Percentiles rank a stretch among this genome's conserved stretches.
Evolutionary conservation across 64 coral and sea anemone genomes (phyloP).

Genomic region (Dendrophyllia cribrosa): DNA sequence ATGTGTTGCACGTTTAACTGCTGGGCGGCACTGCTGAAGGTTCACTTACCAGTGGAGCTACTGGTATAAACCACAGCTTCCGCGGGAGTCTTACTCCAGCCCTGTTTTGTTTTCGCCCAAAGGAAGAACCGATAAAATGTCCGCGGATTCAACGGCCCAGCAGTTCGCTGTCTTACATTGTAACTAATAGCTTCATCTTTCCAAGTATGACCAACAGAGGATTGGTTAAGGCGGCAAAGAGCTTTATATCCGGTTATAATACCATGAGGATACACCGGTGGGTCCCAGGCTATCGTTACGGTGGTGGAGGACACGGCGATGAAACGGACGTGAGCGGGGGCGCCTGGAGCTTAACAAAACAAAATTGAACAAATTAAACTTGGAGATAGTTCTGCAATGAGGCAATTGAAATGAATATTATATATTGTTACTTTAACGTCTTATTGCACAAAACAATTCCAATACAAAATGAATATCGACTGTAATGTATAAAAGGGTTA

Average conservation of each 20-base stretch:
- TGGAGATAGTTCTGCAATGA: too few species aligned
- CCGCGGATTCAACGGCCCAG: background rate
- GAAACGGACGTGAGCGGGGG: conserved; percentile 88
- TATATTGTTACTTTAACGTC: too few species aligned
- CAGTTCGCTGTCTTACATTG: background rate
- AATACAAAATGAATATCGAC: too few species aligned
- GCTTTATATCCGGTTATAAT: conserved; percentile 75
- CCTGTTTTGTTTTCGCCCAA: conserved; percentile 68
- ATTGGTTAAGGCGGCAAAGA: conserved; percentile 21
- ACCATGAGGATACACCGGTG: conserved; percentile 81
- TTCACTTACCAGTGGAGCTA: conserved; percentile 53
- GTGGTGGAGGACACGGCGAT: conserved; percentile 38
- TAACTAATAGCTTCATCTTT: background rate
- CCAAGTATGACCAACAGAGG: conserved; percentile 7
- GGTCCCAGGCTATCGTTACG: conserved; percentile 79
- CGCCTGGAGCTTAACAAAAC: conserved; percentile 72
- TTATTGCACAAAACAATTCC: too few species aligned
- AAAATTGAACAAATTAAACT: background rate
- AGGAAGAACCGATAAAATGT: conserved; percentile 73
- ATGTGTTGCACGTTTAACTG: too few species aligned
- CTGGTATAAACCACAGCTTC: conserved; percentile 74
- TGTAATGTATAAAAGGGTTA: too few species aligned
- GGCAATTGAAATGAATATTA: too few species aligned
- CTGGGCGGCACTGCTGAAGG: too few species aligned
- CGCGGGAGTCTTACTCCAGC: conserved; percentile 50